Base-by-base conservation (phyloP, 2,888 invertebrate species). In the Meghimatium bilineatum region DNA sequence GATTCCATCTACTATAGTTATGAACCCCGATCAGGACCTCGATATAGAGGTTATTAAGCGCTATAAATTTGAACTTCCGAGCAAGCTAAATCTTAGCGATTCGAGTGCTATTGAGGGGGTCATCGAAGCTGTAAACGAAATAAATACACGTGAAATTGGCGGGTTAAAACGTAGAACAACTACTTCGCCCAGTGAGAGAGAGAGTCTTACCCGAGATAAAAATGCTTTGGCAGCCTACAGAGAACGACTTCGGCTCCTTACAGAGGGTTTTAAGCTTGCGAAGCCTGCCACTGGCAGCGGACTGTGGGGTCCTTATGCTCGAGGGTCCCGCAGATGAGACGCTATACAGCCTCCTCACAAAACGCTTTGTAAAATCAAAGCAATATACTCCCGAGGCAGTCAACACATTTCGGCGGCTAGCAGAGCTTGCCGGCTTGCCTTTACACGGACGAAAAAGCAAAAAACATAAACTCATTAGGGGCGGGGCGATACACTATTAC, bases 291-390 rank as follows among this genome's bases (percentile, higher is more conserved):
- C 8, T 12, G 67, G 67, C 67, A 67, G 10, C 1, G 38, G 71
- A 8, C 26, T 36, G n/a, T n/a, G n/a, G n/a, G n/a, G n/a, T n/a
- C n/a, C n/a, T n/a, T n/a, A n/a, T n/a, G n/a, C 23, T 71, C 20
- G 36, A 34, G 8, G 36, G 17, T 71, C 36, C 38, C 6, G 36
- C 71, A 10, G 67, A 67, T 71, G 36, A 36, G 71, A 38, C 71
- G 23, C 2, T 71, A n/a, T 23, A 38, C 23, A 34, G 8, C 71
- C 71, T 71, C 23, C 36, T 71, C 23, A 71, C 38, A 8, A 71
- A 71, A 38, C 71, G 38, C 23, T 71, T 71, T 71, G 23, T 71
- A 36, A 71, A 71, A 29, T 38, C 71, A 23, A 71, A 38, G 71
- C 10, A n/a, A n/a, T n/a, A n/a, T n/a, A n/a, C n/a, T n/a, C n/a